Percentiles rank a stretch among this genome's conserved stretches.
Evolutionary conservation across 2,113 vertebrate genomes (phyloP).

Genomic region (Pelecanus crispus): DNA sequence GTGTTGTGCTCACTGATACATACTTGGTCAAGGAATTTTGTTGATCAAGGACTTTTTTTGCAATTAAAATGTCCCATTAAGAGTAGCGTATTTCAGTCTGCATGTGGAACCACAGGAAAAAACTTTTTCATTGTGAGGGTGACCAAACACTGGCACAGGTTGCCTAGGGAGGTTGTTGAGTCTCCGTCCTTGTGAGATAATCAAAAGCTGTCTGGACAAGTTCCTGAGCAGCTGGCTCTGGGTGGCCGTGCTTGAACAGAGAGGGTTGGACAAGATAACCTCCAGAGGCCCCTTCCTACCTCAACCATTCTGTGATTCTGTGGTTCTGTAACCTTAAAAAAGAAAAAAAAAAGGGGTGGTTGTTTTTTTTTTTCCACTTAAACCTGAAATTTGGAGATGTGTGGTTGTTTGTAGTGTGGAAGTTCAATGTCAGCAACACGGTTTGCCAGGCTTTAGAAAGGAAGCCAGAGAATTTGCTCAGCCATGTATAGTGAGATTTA

Average conservation of each 20-base stretch:
- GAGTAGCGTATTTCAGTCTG: neutral
- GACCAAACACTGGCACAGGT: neutral
- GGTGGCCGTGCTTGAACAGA: neutral
- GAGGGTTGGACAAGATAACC: neutral
- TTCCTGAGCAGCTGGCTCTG: neutral
- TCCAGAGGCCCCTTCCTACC: neutral
- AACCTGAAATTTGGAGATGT: neutral
- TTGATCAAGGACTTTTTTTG: neutral
- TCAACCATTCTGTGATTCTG: neutral
- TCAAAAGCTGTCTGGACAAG: neutral
- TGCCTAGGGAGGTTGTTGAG: neutral
- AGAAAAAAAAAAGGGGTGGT: neutral
- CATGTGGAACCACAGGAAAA: neutral
- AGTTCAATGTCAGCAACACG: neutral
- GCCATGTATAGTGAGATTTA: neutral
- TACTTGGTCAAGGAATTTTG: neutral
- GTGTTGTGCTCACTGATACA: neutral
- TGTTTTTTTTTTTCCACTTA: neutral
- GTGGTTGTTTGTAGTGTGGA: neutral
- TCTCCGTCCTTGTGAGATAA: neutral
- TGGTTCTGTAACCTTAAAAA: neutral
- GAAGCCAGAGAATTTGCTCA: neutral
- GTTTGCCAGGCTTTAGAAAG: neutral
- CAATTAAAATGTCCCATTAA: neutral
- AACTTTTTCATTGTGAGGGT: neutral